Conservation (phyloP, 2,888 invertebrate genomes). For the Stenodera caucasica region DNA sequence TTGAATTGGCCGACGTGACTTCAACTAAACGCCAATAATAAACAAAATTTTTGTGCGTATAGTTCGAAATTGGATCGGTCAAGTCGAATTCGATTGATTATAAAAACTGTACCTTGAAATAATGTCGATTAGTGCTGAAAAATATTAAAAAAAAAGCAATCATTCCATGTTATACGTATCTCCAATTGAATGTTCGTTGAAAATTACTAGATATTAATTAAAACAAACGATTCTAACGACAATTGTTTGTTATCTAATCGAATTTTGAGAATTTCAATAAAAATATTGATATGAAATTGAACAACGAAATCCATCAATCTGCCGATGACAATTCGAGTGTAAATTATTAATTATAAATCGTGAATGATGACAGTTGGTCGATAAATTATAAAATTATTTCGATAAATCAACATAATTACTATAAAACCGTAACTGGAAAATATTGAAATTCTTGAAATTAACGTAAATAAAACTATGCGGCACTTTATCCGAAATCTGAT, state of each 20-base stretch:
- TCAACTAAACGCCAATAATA: not conserved
- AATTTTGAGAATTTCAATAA: slow-evolving; percentile 18
- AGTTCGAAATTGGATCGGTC: too few relatives aligned
- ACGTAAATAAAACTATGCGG: not conserved
- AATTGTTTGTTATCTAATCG: slow-evolving; percentile 15
- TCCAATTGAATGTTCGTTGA: slow-evolving; percentile 17
- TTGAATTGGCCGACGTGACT: too few relatives aligned
- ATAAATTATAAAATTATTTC: not conserved
- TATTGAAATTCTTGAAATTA: not conserved
- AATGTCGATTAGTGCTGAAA: slow-evolving; percentile 15
- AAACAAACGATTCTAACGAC: not conserved
- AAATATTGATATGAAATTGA: not conserved
- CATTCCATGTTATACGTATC: slow-evolving; percentile 21
- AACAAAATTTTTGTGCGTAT: too few relatives aligned
- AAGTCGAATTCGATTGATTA: too few relatives aligned
- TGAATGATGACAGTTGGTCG: not conserved
- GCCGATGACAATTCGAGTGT: not conserved
- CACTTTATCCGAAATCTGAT: not conserved
- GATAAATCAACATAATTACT: not conserved
- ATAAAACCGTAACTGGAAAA: not conserved
- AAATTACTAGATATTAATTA: not conserved
- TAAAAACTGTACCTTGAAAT: slow-evolving; percentile 21
- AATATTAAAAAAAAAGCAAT: slow-evolving; percentile 17
- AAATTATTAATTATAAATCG: not conserved
- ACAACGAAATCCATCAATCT: not conserved